Base-by-base conservation (phyloP, 2,888 invertebrate species). In the Orchesellides sinensis region DNA sequence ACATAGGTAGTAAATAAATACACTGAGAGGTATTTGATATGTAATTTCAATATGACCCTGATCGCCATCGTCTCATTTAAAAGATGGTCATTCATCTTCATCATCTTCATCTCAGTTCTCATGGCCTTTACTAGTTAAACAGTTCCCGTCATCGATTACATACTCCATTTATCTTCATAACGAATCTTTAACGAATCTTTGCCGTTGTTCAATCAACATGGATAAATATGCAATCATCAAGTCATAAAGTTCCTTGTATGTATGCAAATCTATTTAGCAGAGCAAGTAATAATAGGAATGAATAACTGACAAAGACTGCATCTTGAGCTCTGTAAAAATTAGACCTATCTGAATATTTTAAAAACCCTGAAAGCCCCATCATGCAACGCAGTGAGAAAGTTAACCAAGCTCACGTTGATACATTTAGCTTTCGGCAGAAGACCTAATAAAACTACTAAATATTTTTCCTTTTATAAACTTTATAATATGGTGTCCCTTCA, bases 351-450 rank as follows among this genome's bases (percentile, higher is more conserved):
- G 52, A 70, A n/a, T n/a, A n/a, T n/a, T n/a, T 56, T 29, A 61
- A 72, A 61, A 61, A 72, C 72, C 72, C 72, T 72, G 72, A 72
- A 72, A 72, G 47, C 14, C 25, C 8, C 52, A 59, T 19, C 40
- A 21, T 19, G 21, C n/a, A n/a, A n/a, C 21, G 49, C n/a, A 49
- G 49, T n/a, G 12, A 49, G 49, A 49, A 49, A 49, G 49, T 59
- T n/a, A 8, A 2, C 29, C 2, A 5, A 40, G 10, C 10, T 1
- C 10, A 40, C 10, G n/a, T 8, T 14, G 29, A n/a, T 29, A 6
- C 32, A 8, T 49, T 61, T 59, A 27, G 61, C 72, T 72, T 45
- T 59, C 56, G 70, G 56, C 69, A n/a, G n/a, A n/a, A 72, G 49
- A 27, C 47, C 47, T 72, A 52, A 32, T 52, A 52, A 56, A 25